Evolutionary conservation across 2,797 vertebrate species (phyloP).

Genomic region (Vireo griseus): DNA sequence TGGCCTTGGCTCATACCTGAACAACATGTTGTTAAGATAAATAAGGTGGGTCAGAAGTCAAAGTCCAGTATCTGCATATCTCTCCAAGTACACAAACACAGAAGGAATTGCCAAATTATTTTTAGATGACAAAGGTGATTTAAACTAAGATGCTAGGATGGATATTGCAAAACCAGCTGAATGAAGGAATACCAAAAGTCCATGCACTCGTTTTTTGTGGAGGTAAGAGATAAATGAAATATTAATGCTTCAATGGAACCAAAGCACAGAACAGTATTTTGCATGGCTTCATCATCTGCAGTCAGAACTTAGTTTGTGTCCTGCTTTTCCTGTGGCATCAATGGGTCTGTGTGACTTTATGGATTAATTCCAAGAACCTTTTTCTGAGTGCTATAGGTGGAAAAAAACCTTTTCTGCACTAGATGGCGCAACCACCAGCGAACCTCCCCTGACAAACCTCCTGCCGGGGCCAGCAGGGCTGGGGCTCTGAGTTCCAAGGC

Average conservation of each 20-base stretch:
- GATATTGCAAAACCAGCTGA: background rate
- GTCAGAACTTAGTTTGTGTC: background rate
- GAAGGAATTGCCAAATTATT: background rate
- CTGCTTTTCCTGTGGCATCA: background rate
- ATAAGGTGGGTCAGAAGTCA: background rate
- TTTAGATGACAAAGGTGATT: background rate
- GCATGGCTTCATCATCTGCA: background rate
- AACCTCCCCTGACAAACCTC: background rate
- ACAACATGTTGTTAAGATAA: background rate
- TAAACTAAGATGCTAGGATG: background rate
- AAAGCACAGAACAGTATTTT: background rate
- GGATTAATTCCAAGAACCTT: background rate
- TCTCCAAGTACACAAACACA: background rate
- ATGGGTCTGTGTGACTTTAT: background rate
- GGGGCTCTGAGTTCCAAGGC: background rate
- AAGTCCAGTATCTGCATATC: background rate
- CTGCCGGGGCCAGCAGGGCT: rapidly evolving
- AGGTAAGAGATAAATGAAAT: background rate
- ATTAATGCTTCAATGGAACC: background rate
- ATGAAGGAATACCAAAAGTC: background rate
- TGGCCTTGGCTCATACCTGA: background rate
- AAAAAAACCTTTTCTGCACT: background rate
- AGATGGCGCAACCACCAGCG: background rate
- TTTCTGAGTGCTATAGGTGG: background rate
- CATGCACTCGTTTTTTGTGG: background rate